Base-by-base conservation (phyloP, 2,888 invertebrate genomes). In the Hyposoter didymator region DNA sequence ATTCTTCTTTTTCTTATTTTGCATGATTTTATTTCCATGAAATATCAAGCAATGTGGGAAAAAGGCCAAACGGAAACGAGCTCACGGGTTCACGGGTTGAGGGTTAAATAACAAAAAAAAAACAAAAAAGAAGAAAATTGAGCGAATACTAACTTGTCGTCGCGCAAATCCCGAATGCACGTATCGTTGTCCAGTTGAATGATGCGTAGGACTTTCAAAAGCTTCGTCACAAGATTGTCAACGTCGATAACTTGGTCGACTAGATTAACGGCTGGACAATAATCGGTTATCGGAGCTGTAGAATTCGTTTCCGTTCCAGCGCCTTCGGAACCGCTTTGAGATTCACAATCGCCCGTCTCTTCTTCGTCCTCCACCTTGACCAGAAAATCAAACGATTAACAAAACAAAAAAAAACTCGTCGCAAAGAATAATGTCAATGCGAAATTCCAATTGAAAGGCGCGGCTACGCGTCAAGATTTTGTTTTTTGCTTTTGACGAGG, bases 161-260 rank as follows among this genome's bases (percentile, higher is more conserved):
- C 95, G 92, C 96, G 96, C 82, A 96, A 92, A 88, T 96, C 96
- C 87, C 95, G 95, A 90, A 96, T 96, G 90, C 96, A 96, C 75
- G 95, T 96, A 86, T 96, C 95, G 90, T 96, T 96, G 91, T 97
- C 96, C 89, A 96, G 94, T 91, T 96, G 96, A 90, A 97, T 96
- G 89, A 97, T 97, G 84, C 97, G 95, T 90, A 96, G 94, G 19
- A 96, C 96, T 93, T 96, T 96, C 78, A 97, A 94, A 90, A 97
- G 94, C 92, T 96, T 96, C 14, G 97, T 96, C 17, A 97, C 95
- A 59, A 97, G 94, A 93, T 96, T 96, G 94, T 97, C 97, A 22
- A 96, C 96, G 87, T 96, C 96, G 79, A 96, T 96, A 19, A 96
- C 96, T 94, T 97, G 96, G 93, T 97, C 96, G 32, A 96, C 96